Base-by-base conservation (phyloP, 1,140 invertebrate species). In the Anthonomus grandis region DNA sequence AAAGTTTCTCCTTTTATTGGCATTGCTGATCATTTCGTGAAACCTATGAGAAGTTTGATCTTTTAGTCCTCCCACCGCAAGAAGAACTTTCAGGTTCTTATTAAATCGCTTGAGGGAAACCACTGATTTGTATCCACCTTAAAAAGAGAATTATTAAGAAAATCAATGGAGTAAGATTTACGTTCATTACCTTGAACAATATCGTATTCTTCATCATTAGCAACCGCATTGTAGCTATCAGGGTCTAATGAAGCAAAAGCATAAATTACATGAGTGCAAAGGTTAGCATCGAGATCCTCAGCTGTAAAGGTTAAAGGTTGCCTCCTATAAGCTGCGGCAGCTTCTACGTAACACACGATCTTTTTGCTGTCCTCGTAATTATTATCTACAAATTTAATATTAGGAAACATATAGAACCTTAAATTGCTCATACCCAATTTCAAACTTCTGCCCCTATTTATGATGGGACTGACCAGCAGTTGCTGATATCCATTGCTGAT, bases 251-350 rank as follows among this genome's bases (percentile, higher is more conserved):
- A 82, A 1, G 89, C 87, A 62, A 87, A 90, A 6, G 85, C 83
- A 66, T 93, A 93, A 48, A 93, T 81, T 6, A 93, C 71, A 70
- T 93, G 90, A 4, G 89, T 89, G 74, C 91, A 93, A 24, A 83
- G 79, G 57, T 76, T 74, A 0, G 85, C 82, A 31, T 90, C 84
- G 4, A 92, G 75, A 49, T 85, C 77, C n/a, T 79, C 75, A 5
- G 79, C 77, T 6, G 77, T 80, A 64, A 90, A 85, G 1, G 81
- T 77, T 44, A 87, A 77, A 0, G 86, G 86, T 23, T 84, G 82
- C 19, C 78, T 77, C 10, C 87, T 75, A 64, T 88, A 84, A 3
- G 79, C 78, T 1, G 86, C 78, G 73, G 78, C 82, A 0, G 83
- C 81, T 65, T 86, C 78, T 22, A 87, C 73, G 66, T 86, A 86